Percentiles rank a stretch among this genome's conserved stretches.
Evolutionary conservation across 2,888 invertebrate genomes (phyloP).

Genomic region (Euclidia mi): DNA sequence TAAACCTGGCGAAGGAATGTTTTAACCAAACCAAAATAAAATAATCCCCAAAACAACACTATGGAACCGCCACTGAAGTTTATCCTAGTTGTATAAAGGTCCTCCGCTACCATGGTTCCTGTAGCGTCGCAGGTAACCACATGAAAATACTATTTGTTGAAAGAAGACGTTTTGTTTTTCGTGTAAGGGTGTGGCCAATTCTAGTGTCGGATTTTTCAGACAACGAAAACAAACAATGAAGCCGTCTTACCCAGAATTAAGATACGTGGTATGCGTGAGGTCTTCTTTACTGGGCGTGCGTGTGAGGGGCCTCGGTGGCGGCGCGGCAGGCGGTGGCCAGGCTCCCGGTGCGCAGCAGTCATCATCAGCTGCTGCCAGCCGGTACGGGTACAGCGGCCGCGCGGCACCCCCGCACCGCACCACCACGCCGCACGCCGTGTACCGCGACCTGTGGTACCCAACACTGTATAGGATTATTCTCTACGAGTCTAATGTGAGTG

Average conservation of each 20-base stretch:
- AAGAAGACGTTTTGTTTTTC: too few species aligned
- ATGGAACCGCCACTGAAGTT: too few species aligned
- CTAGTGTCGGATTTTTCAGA: too few species aligned
- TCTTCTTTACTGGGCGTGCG: constrained; percentile 95
- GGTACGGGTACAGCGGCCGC: constrained; percentile 93
- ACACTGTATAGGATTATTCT: constrained; percentile 31
- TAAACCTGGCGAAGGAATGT: too few species aligned
- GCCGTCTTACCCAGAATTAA: constrained; percentile 81
- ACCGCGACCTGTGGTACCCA: constrained; percentile 81
- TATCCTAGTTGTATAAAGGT: too few species aligned
- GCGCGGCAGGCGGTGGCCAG: constrained; percentile 92
- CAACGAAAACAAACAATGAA: too few species aligned
- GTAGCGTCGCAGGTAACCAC: too few species aligned
- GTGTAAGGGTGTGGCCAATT: too few species aligned
- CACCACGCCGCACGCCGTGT: constrained; percentile 91
- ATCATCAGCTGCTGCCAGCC: constrained; percentile 92
- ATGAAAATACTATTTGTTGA: too few species aligned
- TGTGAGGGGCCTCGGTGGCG: constrained; percentile 91
- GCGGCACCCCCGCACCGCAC: constrained; percentile 91
- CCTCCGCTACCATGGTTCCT: too few species aligned
- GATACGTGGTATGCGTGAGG: constrained; percentile 93
- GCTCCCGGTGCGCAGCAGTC: constrained; percentile 89
- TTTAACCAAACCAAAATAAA: too few species aligned
- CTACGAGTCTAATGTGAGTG: background rate
- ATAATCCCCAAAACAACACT: too few species aligned